Percentiles rank a stretch among this genome's conserved stretches.
Evolutionary conservation across 2,113 vertebrate genomes (phyloP).

Genomic region (Lophochroa leadbeateri): DNA sequence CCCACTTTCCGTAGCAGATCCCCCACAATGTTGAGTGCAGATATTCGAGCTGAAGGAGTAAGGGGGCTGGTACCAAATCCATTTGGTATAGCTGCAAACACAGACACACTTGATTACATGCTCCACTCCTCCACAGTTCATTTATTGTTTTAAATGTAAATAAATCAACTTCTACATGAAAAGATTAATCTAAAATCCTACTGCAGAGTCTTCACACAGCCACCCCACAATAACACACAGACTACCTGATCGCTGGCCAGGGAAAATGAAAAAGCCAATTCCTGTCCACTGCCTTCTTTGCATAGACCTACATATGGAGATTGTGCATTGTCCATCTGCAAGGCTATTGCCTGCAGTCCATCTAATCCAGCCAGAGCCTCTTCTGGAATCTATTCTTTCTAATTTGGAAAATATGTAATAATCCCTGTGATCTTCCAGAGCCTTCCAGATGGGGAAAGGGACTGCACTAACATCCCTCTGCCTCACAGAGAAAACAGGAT

Average conservation of each 20-base stretch:
- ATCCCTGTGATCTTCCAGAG: neutral
- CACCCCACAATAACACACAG: neutral
- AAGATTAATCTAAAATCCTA: neutral
- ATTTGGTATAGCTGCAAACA: constrained; percentile 86
- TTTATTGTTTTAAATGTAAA: neutral
- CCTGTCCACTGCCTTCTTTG: neutral
- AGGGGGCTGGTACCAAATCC: constrained; percentile 91
- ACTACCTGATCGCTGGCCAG: neutral
- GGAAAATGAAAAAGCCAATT: neutral
- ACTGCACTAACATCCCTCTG: neutral
- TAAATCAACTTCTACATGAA: neutral
- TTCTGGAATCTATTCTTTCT: neutral
- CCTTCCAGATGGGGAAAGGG: neutral
- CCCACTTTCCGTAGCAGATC: constrained; percentile 98
- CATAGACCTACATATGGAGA: neutral
- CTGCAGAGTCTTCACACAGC: neutral
- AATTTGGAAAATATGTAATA: neutral
- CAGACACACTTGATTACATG: neutral
- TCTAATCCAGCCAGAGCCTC: neutral
- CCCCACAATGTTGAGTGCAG: constrained; percentile 97
- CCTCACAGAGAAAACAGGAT: neutral
- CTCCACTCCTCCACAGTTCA: neutral
- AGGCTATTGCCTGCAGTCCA: neutral
- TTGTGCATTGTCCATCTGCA: neutral
- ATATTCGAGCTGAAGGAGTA: constrained; percentile 95